Conservation (phyloP, 2,888 invertebrate genomes). For the Cephus pygmeus region DNA sequence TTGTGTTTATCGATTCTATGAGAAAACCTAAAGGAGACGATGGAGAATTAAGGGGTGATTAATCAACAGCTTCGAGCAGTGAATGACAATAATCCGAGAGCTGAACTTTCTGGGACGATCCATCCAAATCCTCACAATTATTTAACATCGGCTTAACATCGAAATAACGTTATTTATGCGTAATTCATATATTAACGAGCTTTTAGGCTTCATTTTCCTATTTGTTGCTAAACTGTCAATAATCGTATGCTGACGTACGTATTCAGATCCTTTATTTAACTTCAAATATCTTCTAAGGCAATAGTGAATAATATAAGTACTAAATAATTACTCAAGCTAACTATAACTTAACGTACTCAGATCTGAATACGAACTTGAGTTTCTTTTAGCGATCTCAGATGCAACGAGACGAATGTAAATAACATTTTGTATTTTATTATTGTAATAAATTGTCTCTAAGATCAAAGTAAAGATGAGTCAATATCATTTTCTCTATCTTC, state of each 20-base stretch:
- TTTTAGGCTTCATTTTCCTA: conserved; percentile 15
- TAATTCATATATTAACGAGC: conserved; percentile 8
- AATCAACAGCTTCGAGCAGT: not conserved
- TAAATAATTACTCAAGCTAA: conserved; percentile 1
- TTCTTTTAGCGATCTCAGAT: conserved; percentile 20
- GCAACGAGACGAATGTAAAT: conserved; percentile 28
- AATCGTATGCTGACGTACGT: too few species aligned
- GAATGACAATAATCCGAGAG: not conserved
- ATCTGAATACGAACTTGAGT: conserved; percentile 13
- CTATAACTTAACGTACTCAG: conserved; percentile 4
- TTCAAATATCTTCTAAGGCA: too few species aligned
- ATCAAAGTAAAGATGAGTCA: not conserved
- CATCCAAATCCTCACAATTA: not conserved
- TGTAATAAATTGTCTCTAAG: conserved; percentile 1
- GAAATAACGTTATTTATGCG: not conserved
- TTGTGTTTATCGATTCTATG: not conserved
- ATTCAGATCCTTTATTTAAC: too few species aligned
- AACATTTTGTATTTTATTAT: conserved; percentile 23
- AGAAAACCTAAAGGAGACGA: not conserved
- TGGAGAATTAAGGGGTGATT: conserved; percentile 14
- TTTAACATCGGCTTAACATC: conserved; percentile 1
- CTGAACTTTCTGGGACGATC: not conserved
- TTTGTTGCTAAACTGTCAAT: not conserved
- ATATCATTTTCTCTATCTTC: not conserved
- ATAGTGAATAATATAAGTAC: conserved; percentile 2